Evolutionary conservation across 2,113 vertebrate species (phyloP).

Genomic region (Phalacrocorax brasilianus): DNA sequence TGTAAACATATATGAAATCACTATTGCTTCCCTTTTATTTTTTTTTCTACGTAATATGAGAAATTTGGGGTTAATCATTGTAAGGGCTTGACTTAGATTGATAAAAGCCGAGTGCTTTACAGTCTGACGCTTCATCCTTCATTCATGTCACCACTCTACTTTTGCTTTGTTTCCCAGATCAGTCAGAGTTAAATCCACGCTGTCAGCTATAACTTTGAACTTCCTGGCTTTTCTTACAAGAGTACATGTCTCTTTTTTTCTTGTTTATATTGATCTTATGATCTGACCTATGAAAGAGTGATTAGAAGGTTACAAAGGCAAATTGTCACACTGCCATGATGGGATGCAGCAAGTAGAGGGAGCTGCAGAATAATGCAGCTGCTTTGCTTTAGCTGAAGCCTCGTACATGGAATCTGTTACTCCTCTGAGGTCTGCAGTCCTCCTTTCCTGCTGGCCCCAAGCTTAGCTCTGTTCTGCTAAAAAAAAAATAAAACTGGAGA

Average conservation of each 20-base stretch:
- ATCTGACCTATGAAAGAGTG: not conserved
- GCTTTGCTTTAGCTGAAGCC: not conserved
- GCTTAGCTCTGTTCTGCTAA: not conserved
- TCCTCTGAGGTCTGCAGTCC: not conserved
- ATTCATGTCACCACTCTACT: not conserved
- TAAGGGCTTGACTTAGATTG: not conserved
- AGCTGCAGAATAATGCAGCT: conserved; percentile 53
- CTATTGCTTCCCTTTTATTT: not conserved
- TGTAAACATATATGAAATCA: not conserved
- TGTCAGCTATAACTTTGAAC: conserved; percentile 16
- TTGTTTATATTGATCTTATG: conserved; percentile 22
- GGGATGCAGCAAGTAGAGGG: conserved; percentile 56
- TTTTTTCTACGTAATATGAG: not conserved
- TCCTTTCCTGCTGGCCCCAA: not conserved
- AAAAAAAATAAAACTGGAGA: not conserved
- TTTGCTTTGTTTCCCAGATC: conserved; percentile 19
- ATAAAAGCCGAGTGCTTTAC: not conserved
- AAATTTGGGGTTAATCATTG: not conserved
- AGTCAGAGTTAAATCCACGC: conserved; percentile 19
- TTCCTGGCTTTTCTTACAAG: conserved; percentile 21
- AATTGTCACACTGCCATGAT: not conserved
- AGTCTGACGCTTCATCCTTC: conserved; percentile 1
- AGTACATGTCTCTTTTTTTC: not conserved
- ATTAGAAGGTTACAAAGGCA: not conserved
- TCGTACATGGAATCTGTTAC: not conserved